phyloP scores from a whole-genome alignment of 2,888 invertebrate species.

The Dioctria rufipes region DNA sequence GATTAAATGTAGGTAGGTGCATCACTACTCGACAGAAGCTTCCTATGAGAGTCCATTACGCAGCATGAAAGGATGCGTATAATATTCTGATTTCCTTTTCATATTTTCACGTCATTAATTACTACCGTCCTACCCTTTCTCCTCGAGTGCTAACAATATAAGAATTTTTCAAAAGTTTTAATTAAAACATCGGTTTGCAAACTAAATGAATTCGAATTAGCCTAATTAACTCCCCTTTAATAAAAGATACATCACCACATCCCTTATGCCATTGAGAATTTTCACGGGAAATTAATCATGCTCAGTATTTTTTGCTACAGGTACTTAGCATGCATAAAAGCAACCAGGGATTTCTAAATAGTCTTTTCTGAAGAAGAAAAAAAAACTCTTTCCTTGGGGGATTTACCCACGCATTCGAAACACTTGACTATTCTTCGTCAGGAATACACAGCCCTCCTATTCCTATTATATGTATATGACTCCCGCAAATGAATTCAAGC shows the following conservation, averaged over 20 bases:
- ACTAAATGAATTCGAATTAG: not conserved
- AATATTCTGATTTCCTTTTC: no score
- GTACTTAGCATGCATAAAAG: not conserved
- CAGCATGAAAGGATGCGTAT: no score
- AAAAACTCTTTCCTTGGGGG: not conserved
- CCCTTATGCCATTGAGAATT: not conserved
- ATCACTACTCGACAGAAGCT: no score
- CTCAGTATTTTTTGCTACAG: not conserved
- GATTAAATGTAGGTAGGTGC: no score
- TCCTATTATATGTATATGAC: not conserved
- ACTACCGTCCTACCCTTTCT: no score
- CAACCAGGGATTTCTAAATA: not conserved
- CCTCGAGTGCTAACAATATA: no score
- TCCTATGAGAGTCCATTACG: no score
- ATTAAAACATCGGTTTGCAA: no score
- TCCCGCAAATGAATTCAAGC: not conserved
- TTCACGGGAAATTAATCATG: conserved; percentile 4
- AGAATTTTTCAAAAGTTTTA: no score
- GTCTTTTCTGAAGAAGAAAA: no score
- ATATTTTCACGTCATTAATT: no score
- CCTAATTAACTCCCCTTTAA: conserved; percentile 5
- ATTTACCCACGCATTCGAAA: not conserved
- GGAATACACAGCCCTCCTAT: not conserved
- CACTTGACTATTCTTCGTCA: not conserved
- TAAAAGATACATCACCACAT: no score